phyloP scores from a whole-genome alignment of 2,113 vertebrate species.

The Semnornis frantzii region DNA sequence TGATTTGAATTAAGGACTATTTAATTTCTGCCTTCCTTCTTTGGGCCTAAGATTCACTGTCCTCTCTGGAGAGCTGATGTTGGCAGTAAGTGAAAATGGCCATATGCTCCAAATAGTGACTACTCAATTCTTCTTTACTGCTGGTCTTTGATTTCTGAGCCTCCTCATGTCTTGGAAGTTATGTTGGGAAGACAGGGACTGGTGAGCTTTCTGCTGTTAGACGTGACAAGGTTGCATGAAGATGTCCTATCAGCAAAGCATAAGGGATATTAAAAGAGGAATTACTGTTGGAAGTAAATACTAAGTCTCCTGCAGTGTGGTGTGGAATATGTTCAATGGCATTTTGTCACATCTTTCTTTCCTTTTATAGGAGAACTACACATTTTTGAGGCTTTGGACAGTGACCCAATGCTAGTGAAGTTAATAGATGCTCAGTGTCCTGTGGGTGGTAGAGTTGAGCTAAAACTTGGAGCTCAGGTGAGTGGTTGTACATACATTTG shows the following conservation, averaged over 20 bases:
- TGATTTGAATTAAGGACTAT: neutral
- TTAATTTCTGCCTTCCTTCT: neutral
- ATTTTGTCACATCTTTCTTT: neutral
- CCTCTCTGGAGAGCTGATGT: neutral
- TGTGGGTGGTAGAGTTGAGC: constrained; percentile 82
- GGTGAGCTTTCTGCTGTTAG: neutral
- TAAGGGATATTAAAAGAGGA: neutral
- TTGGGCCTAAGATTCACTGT: neutral
- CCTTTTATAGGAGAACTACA: constrained; percentile 77
- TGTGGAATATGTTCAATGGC: neutral
- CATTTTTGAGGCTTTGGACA: constrained; percentile 88
- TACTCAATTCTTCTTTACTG: neutral
- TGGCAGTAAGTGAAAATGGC: neutral
- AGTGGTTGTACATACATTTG: neutral
- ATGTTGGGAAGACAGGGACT: neutral
- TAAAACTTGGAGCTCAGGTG: constrained; percentile 94
- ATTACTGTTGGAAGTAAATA: neutral
- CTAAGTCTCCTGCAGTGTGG: neutral
- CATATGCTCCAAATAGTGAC: neutral
- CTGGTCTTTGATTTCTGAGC: neutral
- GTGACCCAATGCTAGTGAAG: constrained; percentile 82
- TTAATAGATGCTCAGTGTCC: constrained; percentile 90
- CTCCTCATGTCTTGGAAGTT: neutral
- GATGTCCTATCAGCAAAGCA: neutral
- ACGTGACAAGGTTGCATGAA: neutral